Evolutionary conservation across 2,113 vertebrate genomes (phyloP).

Genomic region (Odocoileus hemionus): DNA sequence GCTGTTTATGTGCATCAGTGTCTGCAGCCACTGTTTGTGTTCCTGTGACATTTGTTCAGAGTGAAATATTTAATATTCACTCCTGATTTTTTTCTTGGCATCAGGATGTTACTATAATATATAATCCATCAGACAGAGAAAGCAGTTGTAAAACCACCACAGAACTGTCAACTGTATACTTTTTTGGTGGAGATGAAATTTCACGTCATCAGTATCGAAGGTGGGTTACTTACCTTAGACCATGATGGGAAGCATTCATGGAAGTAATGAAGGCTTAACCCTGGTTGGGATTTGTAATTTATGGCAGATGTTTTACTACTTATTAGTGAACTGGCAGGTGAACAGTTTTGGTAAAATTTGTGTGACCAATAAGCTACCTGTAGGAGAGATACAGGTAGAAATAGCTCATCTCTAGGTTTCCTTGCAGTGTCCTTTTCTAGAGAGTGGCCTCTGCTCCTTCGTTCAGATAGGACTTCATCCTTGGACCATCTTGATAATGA

Average conservation of each 20-base stretch:
- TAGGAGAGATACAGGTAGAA: neutral
- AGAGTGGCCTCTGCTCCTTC: neutral
- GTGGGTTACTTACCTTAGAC: conserved; percentile 75
- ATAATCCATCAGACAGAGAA: conserved; percentile 78
- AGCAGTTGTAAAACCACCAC: conserved; percentile 67
- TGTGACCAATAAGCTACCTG: neutral
- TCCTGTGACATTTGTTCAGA: neutral
- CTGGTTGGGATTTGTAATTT: neutral
- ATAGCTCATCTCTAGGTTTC: neutral
- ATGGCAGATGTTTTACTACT: neutral
- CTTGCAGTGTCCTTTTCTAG: neutral
- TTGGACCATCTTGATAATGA: neutral
- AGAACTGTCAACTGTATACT: conserved; percentile 83
- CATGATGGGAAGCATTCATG: neutral
- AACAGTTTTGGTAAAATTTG: neutral
- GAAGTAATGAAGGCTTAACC: neutral
- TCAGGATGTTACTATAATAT: conserved; percentile 89
- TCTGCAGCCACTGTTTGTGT: neutral
- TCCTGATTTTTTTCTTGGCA: neutral
- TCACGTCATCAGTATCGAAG: conserved; percentile 92
- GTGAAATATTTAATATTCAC: neutral
- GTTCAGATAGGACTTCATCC: neutral
- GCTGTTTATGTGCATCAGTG: neutral
- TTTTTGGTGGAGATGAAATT: conserved; percentile 96
- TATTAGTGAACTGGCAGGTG: neutral